phyloP scores from a whole-genome alignment of 2,888 invertebrate genomes.

The Pogonocherus hispidulus region DNA sequence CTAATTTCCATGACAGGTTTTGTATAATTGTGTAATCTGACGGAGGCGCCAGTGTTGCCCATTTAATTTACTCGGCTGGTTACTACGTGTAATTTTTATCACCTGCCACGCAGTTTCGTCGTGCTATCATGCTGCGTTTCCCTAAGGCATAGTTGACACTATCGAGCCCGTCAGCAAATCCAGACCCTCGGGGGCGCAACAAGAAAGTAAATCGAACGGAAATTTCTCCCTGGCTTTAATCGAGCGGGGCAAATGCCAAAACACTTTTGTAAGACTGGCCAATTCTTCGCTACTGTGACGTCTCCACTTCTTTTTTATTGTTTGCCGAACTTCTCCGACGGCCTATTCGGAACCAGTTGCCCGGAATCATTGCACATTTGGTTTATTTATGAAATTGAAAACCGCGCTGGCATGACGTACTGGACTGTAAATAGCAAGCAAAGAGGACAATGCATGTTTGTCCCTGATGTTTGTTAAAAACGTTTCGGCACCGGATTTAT shows the following conservation, averaged over 20 bases:
- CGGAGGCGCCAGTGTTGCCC: neutral
- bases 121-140: neutral
- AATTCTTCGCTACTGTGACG: constrained; percentile 36
- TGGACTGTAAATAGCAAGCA: constrained; percentile 4
- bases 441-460: neutral
- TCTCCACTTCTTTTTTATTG: constrained; percentile 21
- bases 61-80: neutral
- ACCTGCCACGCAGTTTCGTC: neutral
- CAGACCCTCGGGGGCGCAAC: constrained; percentile 58
- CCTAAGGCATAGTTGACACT: constrained; percentile 14
- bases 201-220: constrained; percentile 66
- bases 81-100: neutral
- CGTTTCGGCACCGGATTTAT: constrained; percentile 8
- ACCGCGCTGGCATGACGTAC: constrained; percentile 22
- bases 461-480: neutral
- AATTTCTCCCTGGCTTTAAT: constrained; percentile 63
- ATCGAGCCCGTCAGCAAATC: neutral
- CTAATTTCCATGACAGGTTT: no score
- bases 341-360: constrained; percentile 48
- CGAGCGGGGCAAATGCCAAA: constrained; percentile 62
- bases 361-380: constrained; percentile 48
- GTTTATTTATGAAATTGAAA: constrained; percentile 44
- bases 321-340: constrained; percentile 42
- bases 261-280: constrained; percentile 49
- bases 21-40: no score